Evolutionary conservation across 2,797 vertebrate species (phyloP).

Genomic region (Microcaecilia unicolor): DNA sequence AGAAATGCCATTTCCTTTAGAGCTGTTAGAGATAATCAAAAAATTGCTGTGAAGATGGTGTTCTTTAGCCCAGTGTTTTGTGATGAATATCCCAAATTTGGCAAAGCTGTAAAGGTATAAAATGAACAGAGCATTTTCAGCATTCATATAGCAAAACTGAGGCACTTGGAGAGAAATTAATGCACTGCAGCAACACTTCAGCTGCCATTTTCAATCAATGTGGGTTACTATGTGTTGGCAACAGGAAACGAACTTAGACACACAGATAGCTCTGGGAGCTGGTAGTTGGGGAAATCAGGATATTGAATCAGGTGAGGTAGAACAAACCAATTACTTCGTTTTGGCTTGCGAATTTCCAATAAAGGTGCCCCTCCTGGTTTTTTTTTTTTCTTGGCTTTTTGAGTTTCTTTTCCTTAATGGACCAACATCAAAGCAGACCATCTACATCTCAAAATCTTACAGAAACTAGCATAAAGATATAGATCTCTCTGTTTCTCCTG

Average conservation of each 20-base stretch:
- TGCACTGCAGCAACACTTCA: slow-evolving; percentile 56
- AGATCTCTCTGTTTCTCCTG: slow-evolving; percentile 43
- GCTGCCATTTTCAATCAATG: slow-evolving; percentile 79
- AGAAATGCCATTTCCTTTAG: slow-evolving; percentile 42
- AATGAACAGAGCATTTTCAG: slow-evolving; percentile 30
- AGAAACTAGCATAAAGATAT: slow-evolving; percentile 50
- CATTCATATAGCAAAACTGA: slow-evolving; percentile 44
- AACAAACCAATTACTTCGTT: slow-evolving; percentile 56
- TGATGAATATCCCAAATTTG: slow-evolving; percentile 23
- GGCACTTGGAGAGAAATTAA: slow-evolving; percentile 53
- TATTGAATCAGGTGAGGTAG: slow-evolving; percentile 44
- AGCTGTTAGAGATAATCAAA: slow-evolving; percentile 50
- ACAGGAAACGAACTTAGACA: slow-evolving; percentile 51
- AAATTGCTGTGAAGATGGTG: slow-evolving; percentile 39
- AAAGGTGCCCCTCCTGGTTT: slow-evolving; percentile 44
- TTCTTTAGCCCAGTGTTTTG: slow-evolving; percentile 32
- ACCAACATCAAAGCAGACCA: slow-evolving; percentile 54
- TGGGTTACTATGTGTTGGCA: slow-evolving; percentile 63
- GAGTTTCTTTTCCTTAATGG: slow-evolving; percentile 50
- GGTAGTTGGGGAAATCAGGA: slow-evolving; percentile 39
- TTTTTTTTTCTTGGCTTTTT: slow-evolving; percentile 36
- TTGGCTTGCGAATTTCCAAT: slow-evolving; percentile 62
- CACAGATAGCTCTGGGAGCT: slow-evolving; percentile 39
- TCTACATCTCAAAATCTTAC: slow-evolving; percentile 45
- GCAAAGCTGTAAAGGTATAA: slow-evolving; percentile 31